Evolutionary conservation across 2,113 vertebrate species (phyloP), one percentile per base, ranked within the genome.

Genomic region (Hydropotes inermis): DNA sequence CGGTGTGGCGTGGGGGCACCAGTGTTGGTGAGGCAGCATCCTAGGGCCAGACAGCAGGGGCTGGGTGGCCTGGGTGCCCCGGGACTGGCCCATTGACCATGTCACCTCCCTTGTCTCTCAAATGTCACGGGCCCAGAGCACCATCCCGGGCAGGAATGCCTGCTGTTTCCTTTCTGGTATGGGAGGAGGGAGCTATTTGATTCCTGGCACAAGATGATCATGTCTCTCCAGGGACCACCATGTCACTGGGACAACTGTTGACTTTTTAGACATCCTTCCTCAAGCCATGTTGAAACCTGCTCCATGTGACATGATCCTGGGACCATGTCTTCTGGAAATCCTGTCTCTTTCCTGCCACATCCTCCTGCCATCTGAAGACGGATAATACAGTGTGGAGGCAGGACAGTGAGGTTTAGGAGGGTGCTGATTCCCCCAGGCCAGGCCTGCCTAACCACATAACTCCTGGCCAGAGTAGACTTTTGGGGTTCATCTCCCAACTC

Each of bases 11-110:
- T 17, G 64, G 50, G 74, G 39, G 7, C 8, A 27, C 36, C 6
- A 1, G 28, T 13, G 28, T 36, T 61, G 23, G 43, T 0, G 7
- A n/a, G 16, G 19, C 27, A 2, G 1, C 4, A 43, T 76, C 61
- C 33, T n/a, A 0, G 1, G 85, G 78, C 60, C 30, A 12, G 30
- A 50, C 17, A 21, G 30, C 0, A 2, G 57, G 55, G 1, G 25
- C 1, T 1, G 60, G 27, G 5, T 0, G 74, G n/a, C 2, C 57
- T 61, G 25, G 19, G 30, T 61, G 10, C 60, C 27, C 60, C 0
- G 4, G 54, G 21, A 11, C 36, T 21, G 23, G 33, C 30, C 60
- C 25, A 3, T 54, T 4, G 81, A 52, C 52, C 8, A 11, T 3
- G 10, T 50, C 39, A 25, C 16, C 13, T 14, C 10, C 1, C 36